Evolutionary conservation across 2,888 invertebrate species (phyloP).

Genomic region (Aspidiotus destructor): DNA sequence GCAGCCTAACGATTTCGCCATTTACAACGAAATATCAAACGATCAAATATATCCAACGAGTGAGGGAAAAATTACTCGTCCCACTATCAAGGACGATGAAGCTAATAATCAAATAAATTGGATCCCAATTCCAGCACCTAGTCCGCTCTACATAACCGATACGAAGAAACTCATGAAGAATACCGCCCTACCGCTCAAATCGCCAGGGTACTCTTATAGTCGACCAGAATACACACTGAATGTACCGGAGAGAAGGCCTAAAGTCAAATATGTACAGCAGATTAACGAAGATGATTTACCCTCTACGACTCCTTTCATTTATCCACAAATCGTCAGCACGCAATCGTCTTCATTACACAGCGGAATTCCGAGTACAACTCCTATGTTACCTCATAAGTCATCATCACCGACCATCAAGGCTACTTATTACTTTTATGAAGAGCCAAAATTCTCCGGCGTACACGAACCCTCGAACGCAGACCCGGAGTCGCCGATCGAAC

Average conservation of each 20-base stretch:
- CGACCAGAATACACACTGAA: slow-evolving; percentile 41
- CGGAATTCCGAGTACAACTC: background rate
- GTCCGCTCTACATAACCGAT: slow-evolving; percentile 38
- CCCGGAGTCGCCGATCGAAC: background rate
- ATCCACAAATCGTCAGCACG: background rate
- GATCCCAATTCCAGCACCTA: slow-evolving; percentile 39
- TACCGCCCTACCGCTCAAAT: slow-evolving; percentile 22
- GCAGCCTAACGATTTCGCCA: slow-evolving; percentile 41
- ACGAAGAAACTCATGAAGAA: slow-evolving; percentile 34
- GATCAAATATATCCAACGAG: slow-evolving; percentile 36
- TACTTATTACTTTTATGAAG: slow-evolving; percentile 61
- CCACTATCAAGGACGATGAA: slow-evolving; percentile 31
- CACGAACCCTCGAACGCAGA: slow-evolving; percentile 34
- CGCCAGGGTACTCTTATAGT: slow-evolving; percentile 34
- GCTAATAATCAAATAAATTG: slow-evolving; percentile 37
- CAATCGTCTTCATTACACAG: background rate
- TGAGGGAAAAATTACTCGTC: slow-evolving; percentile 35
- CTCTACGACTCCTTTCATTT: slow-evolving; percentile 15
- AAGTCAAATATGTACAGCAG: slow-evolving; percentile 12
- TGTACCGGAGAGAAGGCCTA: slow-evolving; percentile 5
- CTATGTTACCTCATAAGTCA: slow-evolving; percentile 42
- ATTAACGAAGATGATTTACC: slow-evolving; percentile 10
- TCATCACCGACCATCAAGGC: slow-evolving; percentile 40
- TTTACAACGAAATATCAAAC: slow-evolving; percentile 44
- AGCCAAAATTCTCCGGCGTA: slow-evolving; percentile 40